Evolutionary conservation across 2,888 invertebrate genomes (phyloP).

Genomic region (Oxycera nigricornis): DNA sequence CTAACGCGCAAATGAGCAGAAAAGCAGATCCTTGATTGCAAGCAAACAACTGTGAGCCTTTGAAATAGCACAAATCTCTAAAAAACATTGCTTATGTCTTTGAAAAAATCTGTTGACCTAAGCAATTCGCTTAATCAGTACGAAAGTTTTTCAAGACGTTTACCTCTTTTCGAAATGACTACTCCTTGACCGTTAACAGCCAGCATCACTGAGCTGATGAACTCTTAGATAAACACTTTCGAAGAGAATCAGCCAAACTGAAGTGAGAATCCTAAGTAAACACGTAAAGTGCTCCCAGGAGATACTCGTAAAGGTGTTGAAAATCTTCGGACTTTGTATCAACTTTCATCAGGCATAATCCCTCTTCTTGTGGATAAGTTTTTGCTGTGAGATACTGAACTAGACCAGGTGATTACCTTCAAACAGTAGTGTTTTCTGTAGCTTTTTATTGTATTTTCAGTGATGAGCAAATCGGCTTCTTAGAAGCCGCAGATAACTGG

Average conservation of each 20-base stretch:
- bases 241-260: slow-evolving; percentile 13
- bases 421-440: no score
- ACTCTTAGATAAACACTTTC: slow-evolving; percentile 21
- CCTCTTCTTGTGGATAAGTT: not conserved
- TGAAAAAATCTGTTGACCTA: slow-evolving; percentile 19
- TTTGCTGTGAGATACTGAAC: not conserved
- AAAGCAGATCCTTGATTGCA: not conserved
- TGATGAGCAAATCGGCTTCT: no score
- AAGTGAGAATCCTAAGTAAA: slow-evolving; percentile 30
- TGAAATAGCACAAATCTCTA: not conserved
- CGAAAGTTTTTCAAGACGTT: not conserved
- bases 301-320: slow-evolving; percentile 14
- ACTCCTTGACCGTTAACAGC: not conserved
- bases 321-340: no score
- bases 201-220: not conserved
- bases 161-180: not conserved
- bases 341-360: no score
- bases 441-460: no score
- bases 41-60: slow-evolving; percentile 3
- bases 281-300: slow-evolving; percentile 7
- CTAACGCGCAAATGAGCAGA: not conserved
- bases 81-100: not conserved
- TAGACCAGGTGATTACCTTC: no score
- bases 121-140: slow-evolving; percentile 22
- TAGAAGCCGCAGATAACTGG: no score